Evolutionary conservation across 2,113 vertebrate genomes (phyloP), one percentile per base, ranked within the genome.

Genomic region (Scomber scombrus): DNA sequence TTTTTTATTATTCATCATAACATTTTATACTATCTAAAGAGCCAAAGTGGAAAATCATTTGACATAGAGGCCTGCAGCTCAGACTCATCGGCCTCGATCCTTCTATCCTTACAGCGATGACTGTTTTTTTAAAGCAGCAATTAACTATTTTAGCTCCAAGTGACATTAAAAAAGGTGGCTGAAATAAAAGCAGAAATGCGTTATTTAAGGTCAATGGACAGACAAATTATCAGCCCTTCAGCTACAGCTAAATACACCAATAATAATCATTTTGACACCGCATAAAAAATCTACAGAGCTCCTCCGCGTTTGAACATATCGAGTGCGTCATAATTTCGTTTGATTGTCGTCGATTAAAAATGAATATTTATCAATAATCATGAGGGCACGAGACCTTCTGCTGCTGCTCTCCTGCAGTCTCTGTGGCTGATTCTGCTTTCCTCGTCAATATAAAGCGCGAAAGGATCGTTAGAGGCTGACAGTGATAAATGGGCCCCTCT

Each of bases 401-500:
- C 45, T 40, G 6, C 45, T 14, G 7, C 15, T 62, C 43, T 29
- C 5, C 46, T 1, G 14, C 21, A 12, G 29, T 62, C 11, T 21
- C 16, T 61, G 16, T 57, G 58, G 26, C 55, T 2, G 51, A 14
- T n/a, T 18, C 19, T 16, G 64, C 45, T 66, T 46, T 49, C 63
- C 47, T 50, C 16, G 12, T 73, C 67, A 18, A 63, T 77, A 58
- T 11, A 31, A 68, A 71, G 2, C 45, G 31, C 47, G 62, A 43
- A 70, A 61, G 56, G 64, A 70, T 75, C 58, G 73, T 80, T 68
- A 31, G 21, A 55, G 65, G 60, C 50, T 82, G 92, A 88, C 88
- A 81, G 78, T 85, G 91, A 93, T 81, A 62, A 89, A 92, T 77
- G 86, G 89, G 57, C 47, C 45, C 46, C 19, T 62, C 40, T 10